Conservation (phyloP, 2,888 invertebrate species). For the Eudemis profundana region DNA sequence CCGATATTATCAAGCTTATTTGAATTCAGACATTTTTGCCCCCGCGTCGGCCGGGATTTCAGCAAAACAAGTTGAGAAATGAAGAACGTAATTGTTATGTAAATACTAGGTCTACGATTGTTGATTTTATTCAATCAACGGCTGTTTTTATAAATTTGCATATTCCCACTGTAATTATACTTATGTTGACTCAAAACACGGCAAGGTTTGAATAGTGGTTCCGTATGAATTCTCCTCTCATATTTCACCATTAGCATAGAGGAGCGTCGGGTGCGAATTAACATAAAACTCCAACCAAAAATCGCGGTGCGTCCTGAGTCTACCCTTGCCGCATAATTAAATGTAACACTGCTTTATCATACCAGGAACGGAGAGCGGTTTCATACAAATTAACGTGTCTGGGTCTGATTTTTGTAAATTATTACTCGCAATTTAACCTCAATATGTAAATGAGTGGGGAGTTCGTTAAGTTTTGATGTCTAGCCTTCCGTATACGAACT, state of each 20-base stretch:
- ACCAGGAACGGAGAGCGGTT: conserved; percentile 71
- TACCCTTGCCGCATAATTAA: conserved; percentile 69
- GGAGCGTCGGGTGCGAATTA: conserved; percentile 63
- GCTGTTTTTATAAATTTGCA: conserved; percentile 55
- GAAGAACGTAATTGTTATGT: conserved; percentile 6
- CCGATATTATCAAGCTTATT: not conserved
- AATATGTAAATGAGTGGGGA: conserved; percentile 33
- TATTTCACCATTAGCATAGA: conserved; percentile 73
- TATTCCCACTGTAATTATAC: conserved; percentile 51
- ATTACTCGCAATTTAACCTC: conserved; percentile 31
- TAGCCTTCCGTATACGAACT: not conserved
- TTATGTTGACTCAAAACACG: conserved; percentile 49
- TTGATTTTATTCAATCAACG: conserved; percentile 52
- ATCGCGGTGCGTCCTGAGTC: conserved; percentile 63
- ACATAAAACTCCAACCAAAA: conserved; percentile 75
- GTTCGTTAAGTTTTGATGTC: conserved; percentile 2
- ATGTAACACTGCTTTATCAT: conserved; percentile 69
- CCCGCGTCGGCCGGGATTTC: not conserved
- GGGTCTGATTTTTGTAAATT: conserved; percentile 39
- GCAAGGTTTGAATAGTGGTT: conserved; percentile 67
- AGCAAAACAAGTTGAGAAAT: not conserved
- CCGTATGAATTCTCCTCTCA: conserved; percentile 63
- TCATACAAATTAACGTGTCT: conserved; percentile 48
- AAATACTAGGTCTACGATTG: conserved; percentile 29
- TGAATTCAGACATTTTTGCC: not conserved